phyloP scores from a whole-genome alignment of 2,888 invertebrate species.

The Anaspis maculata region DNA sequence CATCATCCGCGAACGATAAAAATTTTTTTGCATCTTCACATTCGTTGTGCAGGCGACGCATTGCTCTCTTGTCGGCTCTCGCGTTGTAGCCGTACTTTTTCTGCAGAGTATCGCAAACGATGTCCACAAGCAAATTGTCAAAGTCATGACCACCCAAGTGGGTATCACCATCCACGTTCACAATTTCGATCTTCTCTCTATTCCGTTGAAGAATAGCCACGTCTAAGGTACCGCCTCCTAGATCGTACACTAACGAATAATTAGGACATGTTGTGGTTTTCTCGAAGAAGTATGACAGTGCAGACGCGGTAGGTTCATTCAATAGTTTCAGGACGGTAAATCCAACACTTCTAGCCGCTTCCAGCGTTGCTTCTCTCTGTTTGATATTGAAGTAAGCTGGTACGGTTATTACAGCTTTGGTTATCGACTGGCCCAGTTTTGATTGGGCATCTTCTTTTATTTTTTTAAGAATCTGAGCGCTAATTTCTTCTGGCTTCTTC shows the following conservation, averaged over 20 bases:
- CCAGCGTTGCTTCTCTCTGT: slow-evolving; percentile 23
- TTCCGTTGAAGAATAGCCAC: slow-evolving; percentile 19
- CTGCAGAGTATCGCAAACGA: slow-evolving; percentile 12
- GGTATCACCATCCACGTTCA: slow-evolving; percentile 21
- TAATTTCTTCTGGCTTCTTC: slow-evolving; percentile 19
- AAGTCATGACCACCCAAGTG: slow-evolving; percentile 27
- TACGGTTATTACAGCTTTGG: slow-evolving; percentile 26
- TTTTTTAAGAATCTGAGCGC: slow-evolving; percentile 17
- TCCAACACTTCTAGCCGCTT: slow-evolving; percentile 21
- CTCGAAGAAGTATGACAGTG: slow-evolving; percentile 17
- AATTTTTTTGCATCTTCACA: slow-evolving; percentile 19
- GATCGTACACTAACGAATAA: slow-evolving; percentile 23
- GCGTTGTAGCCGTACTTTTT: slow-evolving; percentile 14
- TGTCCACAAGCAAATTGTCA: slow-evolving; percentile 17
- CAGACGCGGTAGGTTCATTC: slow-evolving; percentile 26
- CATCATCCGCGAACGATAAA: slow-evolving; percentile 12
- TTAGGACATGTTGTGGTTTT: no score
- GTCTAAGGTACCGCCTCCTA: slow-evolving; percentile 27
- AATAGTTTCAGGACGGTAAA: slow-evolving; percentile 19
- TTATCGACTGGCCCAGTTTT: slow-evolving; percentile 12
- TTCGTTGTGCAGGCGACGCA: slow-evolving; percentile 15
- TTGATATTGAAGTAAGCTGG: slow-evolving; percentile 25
- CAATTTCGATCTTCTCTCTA: slow-evolving; percentile 14
- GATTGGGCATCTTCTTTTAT: slow-evolving; percentile 16
- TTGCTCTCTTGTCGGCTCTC: slow-evolving; percentile 5